Evolutionary conservation across 2,888 invertebrate species (phyloP).

Genomic region (Thymelicus sylvestris): DNA sequence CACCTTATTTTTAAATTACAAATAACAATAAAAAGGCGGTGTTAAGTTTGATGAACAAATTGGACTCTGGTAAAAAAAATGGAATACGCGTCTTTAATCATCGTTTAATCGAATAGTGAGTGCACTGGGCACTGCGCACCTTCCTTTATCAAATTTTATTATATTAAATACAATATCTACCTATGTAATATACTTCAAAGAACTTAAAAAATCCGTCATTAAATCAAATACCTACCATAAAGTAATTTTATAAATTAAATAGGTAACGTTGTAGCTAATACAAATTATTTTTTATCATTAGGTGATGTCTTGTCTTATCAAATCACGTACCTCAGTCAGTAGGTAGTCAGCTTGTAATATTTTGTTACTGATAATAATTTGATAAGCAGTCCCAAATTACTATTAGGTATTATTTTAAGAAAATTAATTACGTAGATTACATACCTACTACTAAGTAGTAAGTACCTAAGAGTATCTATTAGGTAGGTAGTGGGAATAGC

Average conservation of each 20-base stretch:
- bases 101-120: too few relatives aligned
- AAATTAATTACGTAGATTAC: not conserved
- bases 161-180: too few relatives aligned
- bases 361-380: not conserved
- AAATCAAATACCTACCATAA: not conserved
- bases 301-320: not conserved
- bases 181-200: not conserved
- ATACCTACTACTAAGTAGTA: not conserved
- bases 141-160: too few relatives aligned
- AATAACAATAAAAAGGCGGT: too few relatives aligned
- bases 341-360: not conserved
- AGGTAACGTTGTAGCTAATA: not conserved
- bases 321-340: not conserved
- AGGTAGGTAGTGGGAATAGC: too few relatives aligned
- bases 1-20: too few relatives aligned
- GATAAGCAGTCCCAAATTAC: not conserved
- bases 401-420: not conserved
- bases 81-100: too few relatives aligned
- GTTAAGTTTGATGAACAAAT: too few relatives aligned
- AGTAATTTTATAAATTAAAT: not conserved
- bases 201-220: not conserved
- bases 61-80: too few relatives aligned
- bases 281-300: not conserved
- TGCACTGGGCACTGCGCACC: too few relatives aligned
- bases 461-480: too few relatives aligned